Base-by-base conservation (phyloP, 2,113 vertebrate species). In the Callipepla californica region DNA sequence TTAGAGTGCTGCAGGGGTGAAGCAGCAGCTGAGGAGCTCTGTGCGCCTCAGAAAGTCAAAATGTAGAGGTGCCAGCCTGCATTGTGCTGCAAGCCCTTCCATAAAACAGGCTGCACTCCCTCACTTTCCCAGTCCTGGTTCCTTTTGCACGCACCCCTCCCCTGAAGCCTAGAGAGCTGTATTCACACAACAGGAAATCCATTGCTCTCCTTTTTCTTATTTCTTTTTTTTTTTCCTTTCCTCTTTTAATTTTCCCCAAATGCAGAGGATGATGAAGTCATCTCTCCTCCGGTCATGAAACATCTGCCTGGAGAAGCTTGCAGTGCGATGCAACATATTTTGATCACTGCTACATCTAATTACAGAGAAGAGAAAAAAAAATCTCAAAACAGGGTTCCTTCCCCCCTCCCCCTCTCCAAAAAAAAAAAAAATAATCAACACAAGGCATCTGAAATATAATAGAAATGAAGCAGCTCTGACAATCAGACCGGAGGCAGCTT, bases 331-430 rank as follows among this genome's bases (percentile, higher is more conserved):
- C 80, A 96, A 96, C 82, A 20, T 88, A 93, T 95, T 94, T 85
- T 94, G 88, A 92, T 96, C 94, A 92, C 85, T 82, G 84, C 85
- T 90, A 89, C 85, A 75, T 93, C 87, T 96, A 96, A 94, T 96
- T 94, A 93, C 87, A 93, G 85, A 74, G 67, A 70, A 76, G 25
- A 89, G 57, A 79, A 25, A 25, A 61, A 62, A 93, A 91, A 95
- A 90, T 89, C 83, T 65, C 88, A 87, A 69, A 93, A 81, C 51
- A 18, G 42, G 12, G 69, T 51, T 77, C 87, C 73, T 44, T 19
- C 1, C 30, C 7, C 9, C 14, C n/a, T 6, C 13, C 36, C 9
- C 36, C 36, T 8, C 26, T 55, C 15, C 7, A 11, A 21, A 58
- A 5, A n/a, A n/a, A 58, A 13, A 38, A 69, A 81, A 45, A 15